Evolutionary conservation across 1,140 invertebrate genomes (phyloP).

Genomic region (Leucophenga varia): DNA sequence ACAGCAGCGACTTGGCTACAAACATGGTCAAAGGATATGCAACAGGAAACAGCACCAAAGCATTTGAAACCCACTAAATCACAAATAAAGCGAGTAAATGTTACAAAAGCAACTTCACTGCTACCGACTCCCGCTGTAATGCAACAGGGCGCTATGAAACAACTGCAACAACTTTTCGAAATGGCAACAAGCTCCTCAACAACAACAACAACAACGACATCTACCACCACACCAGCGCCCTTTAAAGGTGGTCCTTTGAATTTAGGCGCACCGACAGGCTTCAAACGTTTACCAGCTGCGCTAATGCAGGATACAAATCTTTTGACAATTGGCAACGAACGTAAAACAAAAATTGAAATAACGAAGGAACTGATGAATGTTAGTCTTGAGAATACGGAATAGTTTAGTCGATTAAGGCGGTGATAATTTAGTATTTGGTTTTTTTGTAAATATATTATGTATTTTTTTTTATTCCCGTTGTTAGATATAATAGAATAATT

Average conservation of each 20-base stretch:
- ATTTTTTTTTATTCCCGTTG: too few species aligned
- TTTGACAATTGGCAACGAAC: conserved; percentile 13
- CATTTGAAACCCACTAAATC: conserved; percentile 29
- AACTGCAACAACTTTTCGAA: conserved; percentile 47
- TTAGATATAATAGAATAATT: too few species aligned
- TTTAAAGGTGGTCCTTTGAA: conserved; percentile 12
- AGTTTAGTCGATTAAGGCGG: too few species aligned
- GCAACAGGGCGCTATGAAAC: conserved; percentile 29
- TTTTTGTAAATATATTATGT: too few species aligned
- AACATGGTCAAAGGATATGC: conserved; percentile 48
- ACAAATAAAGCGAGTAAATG: conserved; percentile 1
- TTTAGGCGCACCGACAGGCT: conserved; percentile 25
- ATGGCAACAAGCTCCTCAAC: conserved; percentile 28
- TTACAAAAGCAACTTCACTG: not conserved
- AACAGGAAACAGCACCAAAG: too few species aligned
- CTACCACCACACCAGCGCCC: conserved; percentile 1
- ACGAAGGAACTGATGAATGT: conserved; percentile 51
- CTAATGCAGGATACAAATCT: conserved; percentile 29
- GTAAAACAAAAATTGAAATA: conserved; percentile 32
- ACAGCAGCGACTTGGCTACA: conserved; percentile 41
- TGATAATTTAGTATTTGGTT: too few species aligned
- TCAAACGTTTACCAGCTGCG: conserved; percentile 35
- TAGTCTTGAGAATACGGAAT: conserved; percentile 29
- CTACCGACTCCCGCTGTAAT: conserved; percentile 15
- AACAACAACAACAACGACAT: conserved; percentile 7